Conservation (phyloP, 2,113 vertebrate genomes). For the Triplophysa dalaica region DNA sequence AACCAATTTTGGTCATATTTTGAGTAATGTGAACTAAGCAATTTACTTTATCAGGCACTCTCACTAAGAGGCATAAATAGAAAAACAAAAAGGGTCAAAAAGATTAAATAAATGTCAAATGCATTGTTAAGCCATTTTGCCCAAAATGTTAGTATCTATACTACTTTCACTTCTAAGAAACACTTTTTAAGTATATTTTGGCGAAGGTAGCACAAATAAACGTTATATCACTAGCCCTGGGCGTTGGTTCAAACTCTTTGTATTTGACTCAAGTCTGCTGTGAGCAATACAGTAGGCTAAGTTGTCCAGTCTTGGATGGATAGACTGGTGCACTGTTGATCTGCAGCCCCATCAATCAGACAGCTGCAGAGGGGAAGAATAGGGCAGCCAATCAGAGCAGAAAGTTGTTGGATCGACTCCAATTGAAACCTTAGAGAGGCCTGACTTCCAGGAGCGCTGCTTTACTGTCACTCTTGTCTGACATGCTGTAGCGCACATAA, state of each 20-base stretch:
- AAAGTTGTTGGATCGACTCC: constrained; percentile 14
- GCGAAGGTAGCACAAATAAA: background rate
- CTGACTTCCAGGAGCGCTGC: background rate
- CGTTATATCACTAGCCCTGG: background rate
- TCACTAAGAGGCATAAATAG: background rate
- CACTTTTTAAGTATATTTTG: no score
- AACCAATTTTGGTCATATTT: background rate
- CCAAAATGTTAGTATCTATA: no score
- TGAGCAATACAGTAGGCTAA: background rate
- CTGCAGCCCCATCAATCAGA: constrained; percentile 71
- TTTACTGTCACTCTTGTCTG: constrained; percentile 24
- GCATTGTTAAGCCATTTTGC: no score
- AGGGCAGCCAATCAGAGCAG: constrained; percentile 17
- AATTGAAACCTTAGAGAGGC: constrained; percentile 13
- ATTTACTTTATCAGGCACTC: background rate
- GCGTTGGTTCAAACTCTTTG: background rate
- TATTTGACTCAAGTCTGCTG: background rate
- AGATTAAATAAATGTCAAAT: background rate
- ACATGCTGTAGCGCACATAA: constrained; percentile 18
- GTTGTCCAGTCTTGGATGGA: constrained; percentile 57
- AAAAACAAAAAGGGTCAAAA: background rate
- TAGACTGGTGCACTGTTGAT: constrained; percentile 43
- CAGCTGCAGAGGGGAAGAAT: constrained; percentile 30
- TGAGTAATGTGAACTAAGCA: background rate
- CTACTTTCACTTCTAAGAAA: no score